Percentiles rank a stretch among this genome's conserved stretches.
Evolutionary conservation across 2,888 invertebrate species (phyloP).

Genomic region (Bombylius major): DNA sequence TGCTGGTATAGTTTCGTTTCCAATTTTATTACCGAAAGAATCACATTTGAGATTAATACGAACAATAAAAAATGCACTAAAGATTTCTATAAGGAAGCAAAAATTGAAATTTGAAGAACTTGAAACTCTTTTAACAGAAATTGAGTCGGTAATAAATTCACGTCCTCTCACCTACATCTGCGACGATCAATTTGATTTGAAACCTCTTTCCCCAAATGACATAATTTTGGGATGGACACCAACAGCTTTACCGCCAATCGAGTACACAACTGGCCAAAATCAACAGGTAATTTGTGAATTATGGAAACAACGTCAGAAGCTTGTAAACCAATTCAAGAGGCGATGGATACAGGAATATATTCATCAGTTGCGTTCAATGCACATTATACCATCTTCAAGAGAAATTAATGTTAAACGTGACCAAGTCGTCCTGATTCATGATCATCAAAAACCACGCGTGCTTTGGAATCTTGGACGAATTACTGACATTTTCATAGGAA

Average conservation of each 20-base stretch:
- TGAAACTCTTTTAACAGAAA: slow-evolving; percentile 4
- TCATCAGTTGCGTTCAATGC: background rate
- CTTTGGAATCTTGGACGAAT: background rate
- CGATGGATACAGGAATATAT: background rate
- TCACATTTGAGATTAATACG: slow-evolving; percentile 4
- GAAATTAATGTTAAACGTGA: background rate
- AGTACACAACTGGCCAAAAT: too few relatives aligned
- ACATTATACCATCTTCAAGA: background rate
- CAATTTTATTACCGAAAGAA: too few relatives aligned
- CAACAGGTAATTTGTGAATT: background rate
- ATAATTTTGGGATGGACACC: background rate
- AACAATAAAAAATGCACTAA: slow-evolving; percentile 9
- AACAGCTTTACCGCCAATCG: too few relatives aligned
- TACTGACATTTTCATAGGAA: background rate
- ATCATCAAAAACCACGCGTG: background rate
- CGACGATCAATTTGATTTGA: slow-evolving; percentile 5
- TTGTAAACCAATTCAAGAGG: background rate
- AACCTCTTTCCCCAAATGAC: background rate
- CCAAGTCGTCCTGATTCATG: background rate
- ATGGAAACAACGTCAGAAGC: background rate
- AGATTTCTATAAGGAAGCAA: slow-evolving; percentile 7
- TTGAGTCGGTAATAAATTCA: background rate
- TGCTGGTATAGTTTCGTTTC: too few relatives aligned
- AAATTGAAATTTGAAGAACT: slow-evolving; percentile 4
- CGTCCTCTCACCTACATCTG: slow-evolving; percentile 5